Conservation (phyloP, 2,113 vertebrate species). For the Calonectris borealis region DNA sequence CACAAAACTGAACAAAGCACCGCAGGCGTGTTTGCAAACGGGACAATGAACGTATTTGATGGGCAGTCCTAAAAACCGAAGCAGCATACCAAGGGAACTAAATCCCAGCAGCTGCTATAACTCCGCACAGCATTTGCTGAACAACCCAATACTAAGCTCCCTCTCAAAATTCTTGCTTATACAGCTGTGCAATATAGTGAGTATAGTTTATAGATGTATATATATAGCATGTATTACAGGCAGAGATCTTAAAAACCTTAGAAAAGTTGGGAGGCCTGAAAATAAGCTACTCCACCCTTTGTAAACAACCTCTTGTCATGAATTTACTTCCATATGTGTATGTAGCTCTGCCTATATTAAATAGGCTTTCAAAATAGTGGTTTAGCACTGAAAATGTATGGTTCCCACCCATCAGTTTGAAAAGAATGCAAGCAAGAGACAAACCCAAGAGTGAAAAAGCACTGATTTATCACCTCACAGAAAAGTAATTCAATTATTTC, state of each 20-base stretch:
- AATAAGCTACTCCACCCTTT: conserved; percentile 33
- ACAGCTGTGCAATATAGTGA: conserved; percentile 24
- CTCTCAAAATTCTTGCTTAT: conserved; percentile 55
- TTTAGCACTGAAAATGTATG: neutral
- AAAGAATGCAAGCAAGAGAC: neutral
- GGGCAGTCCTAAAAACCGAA: conserved; percentile 3
- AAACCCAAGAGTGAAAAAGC: neutral
- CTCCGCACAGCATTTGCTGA: conserved; percentile 16
- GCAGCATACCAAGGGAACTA: conserved; percentile 14
- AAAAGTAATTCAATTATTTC: neutral
- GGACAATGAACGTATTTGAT: neutral
- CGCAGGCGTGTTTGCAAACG: neutral
- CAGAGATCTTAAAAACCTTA: conserved; percentile 6
- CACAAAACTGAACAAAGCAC: neutral
- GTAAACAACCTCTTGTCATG: conserved; percentile 11
- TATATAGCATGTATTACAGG: neutral
- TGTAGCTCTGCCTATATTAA: neutral
- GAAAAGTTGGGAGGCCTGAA: neutral
- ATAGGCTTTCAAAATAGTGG: neutral
- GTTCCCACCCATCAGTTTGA: neutral
- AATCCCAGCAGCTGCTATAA: conserved; percentile 67
- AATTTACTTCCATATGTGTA: conserved; percentile 4
- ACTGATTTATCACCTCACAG: neutral
- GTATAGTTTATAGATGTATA: neutral
- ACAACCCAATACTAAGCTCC: neutral